These are phyloP conservation scores for Serranus cabrilla DNA, from an alignment of 2,797 vertebrate genomes.

Conservation along the genomic window DNA sequence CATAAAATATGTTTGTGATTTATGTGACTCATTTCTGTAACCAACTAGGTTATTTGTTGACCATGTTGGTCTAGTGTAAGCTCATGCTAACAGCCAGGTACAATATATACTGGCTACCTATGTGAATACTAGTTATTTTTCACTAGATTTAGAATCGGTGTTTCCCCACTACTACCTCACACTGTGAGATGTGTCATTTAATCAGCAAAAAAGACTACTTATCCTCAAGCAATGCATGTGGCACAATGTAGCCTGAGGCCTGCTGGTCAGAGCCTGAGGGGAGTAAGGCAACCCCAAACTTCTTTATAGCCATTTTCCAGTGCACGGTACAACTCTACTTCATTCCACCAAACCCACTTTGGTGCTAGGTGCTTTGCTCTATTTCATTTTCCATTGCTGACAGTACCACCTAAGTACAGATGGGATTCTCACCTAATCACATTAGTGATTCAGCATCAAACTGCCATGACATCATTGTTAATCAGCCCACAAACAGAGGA, in stretches of 20 bases:
- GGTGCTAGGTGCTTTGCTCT: no score
- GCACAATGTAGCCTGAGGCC: background rate
- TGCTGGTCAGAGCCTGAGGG: background rate
- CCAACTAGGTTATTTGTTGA: background rate
- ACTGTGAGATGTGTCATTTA: slow-evolving; percentile 4
- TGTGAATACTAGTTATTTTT: background rate
- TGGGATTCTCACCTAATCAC: no score
- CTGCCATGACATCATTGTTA: no score
- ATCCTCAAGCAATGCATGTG: background rate
- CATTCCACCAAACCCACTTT: no score
- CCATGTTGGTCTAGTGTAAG: background rate
- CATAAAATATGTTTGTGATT: slow-evolving; percentile 18
- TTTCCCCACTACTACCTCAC: background rate
- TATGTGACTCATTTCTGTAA: slow-evolving; percentile 1
- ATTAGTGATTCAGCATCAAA: no score
- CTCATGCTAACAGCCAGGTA: background rate
- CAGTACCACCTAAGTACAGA: no score
- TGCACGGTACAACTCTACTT: no score
- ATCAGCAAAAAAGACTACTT: background rate
- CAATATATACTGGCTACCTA: background rate
- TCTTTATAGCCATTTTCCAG: no score
- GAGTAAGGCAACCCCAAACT: background rate
- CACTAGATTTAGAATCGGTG: background rate
- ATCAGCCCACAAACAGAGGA: no score
- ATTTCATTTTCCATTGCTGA: no score